Base-by-base conservation (phyloP, 2,888 invertebrate species). In the Laothoe populi region DNA sequence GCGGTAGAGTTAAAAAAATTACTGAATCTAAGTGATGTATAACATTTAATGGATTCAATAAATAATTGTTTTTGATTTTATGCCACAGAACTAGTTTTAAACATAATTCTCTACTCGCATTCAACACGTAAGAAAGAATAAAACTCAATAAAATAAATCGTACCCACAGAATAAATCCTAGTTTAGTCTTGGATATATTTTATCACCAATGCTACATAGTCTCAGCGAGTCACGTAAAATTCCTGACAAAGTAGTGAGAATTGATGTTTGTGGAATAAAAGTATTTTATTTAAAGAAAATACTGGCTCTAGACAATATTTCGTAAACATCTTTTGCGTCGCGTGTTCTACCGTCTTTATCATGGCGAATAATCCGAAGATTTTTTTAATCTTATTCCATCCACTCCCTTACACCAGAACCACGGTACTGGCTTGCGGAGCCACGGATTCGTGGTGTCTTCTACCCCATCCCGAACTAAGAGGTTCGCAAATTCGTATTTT, bases 191-290 rank as follows among this genome's bases (percentile, higher is more conserved):
- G 48, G 48, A 10, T 53, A 53, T 11, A 35, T 53, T 53, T 53
- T 35, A 35, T 53, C 19, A 11, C 53, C 53, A 53, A 35, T 35
- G 19, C 19, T 53, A 53, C 53, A 53, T 53, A 53, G 53, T 53
- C 31, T 31, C 53, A 35, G 10, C 0, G 53, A 19, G 35, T 1
- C 16, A 35, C 35, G n/a, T n/a, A n/a, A 53, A 53, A 53, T 35
- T 35, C 19, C 53, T 26, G 35, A 53, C 53, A 53, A 35, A 19
- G 31, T 31, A 16, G 35, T 19, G 19, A 35, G 31, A 19, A 53
- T 35, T 53, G 16, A 53, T 53, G 53, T 53, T 53, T 53, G 53
- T 19, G 35, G 19, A 10, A 46, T 13, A 46, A 21, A 19, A 53
- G 31, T 53, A 11, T 53, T 24, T 24, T 53, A 19, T 19, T 31